Evolutionary conservation across 2,888 invertebrate species (phyloP).

Genomic region (Drosophila birchii): DNA sequence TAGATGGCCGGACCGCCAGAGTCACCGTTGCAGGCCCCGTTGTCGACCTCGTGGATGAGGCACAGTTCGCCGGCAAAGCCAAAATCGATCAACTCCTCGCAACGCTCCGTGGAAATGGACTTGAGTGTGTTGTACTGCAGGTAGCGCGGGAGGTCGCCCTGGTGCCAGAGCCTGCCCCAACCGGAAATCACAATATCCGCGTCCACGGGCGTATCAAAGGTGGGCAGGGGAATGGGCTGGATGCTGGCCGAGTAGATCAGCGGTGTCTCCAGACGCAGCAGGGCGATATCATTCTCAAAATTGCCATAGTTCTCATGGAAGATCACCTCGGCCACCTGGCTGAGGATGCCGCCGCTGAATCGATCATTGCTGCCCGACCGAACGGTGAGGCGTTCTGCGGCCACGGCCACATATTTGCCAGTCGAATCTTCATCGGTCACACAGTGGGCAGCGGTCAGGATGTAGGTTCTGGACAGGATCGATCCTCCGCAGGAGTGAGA

Average conservation of each 20-base stretch:
- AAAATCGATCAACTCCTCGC: conserved; percentile 48
- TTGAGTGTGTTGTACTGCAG: conserved; percentile 76
- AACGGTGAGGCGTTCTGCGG: conserved; percentile 39
- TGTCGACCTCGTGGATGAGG: conserved; percentile 62
- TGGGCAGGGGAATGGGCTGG: conserved; percentile 69
- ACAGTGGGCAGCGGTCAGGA: conserved; percentile 70
- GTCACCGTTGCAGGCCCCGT: conserved; percentile 81
- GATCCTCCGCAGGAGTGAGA: conserved; percentile 64
- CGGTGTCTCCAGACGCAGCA: conserved; percentile 62
- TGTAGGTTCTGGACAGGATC: conserved; percentile 50
- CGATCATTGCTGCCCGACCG: conserved; percentile 76
- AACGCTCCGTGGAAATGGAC: conserved; percentile 38
- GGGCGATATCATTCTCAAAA: conserved; percentile 76
- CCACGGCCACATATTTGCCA: background rate
- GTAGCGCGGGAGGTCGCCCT: conserved; percentile 68
- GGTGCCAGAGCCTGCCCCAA: conserved; percentile 70
- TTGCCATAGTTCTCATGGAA: conserved; percentile 71
- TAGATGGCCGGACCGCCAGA: conserved; percentile 80
- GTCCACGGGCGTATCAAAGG: conserved; percentile 56
- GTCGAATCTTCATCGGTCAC: conserved; percentile 20
- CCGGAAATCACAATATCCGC: conserved; percentile 73
- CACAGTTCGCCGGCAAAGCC: conserved; percentile 70
- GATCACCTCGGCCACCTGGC: conserved; percentile 64
- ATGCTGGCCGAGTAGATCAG: conserved; percentile 67
- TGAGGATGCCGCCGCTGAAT: conserved; percentile 71